These are phyloP conservation scores for Rattus rattus DNA, from an alignment of 2,113 vertebrate species.

Conservation along the genomic window DNA sequence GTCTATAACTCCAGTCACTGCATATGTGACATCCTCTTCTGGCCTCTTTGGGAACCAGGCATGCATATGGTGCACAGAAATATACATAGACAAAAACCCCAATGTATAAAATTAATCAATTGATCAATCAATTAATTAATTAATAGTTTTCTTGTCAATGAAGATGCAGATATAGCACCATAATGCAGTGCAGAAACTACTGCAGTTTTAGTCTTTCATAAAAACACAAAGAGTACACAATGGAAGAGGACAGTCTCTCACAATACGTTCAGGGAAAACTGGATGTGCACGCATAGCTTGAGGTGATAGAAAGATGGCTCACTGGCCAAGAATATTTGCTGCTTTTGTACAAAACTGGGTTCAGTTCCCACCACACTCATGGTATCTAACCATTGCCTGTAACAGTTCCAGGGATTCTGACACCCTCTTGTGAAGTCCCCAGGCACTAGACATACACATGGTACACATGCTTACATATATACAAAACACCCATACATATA, in stretches of 20 bases:
- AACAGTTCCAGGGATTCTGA: background rate
- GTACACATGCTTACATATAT: background rate
- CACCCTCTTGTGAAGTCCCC: background rate
- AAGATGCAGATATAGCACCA: conserved; percentile 38
- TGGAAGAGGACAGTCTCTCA: background rate
- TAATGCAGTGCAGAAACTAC: background rate
- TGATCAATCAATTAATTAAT: background rate
- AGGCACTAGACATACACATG: background rate
- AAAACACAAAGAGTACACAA: background rate
- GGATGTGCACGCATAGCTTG: background rate
- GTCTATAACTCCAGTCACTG: background rate
- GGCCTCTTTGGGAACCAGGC: background rate
- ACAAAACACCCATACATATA: background rate
- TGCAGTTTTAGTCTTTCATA: background rate
- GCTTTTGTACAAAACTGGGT: background rate
- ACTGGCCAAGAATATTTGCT: background rate
- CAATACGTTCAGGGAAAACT: background rate
- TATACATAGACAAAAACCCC: background rate
- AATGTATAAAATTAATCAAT: background rate
- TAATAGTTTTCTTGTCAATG: conserved; percentile 37
- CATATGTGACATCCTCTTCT: background rate
- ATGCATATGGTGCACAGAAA: background rate
- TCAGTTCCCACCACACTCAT: background rate
- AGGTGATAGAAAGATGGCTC: background rate
- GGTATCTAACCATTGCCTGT: background rate